A percentile compares a stretch with the other conserved stretches of the same genome.
Conservation (phyloP, 2,113 vertebrate genomes). For the Colistium nudipinnis region DNA sequence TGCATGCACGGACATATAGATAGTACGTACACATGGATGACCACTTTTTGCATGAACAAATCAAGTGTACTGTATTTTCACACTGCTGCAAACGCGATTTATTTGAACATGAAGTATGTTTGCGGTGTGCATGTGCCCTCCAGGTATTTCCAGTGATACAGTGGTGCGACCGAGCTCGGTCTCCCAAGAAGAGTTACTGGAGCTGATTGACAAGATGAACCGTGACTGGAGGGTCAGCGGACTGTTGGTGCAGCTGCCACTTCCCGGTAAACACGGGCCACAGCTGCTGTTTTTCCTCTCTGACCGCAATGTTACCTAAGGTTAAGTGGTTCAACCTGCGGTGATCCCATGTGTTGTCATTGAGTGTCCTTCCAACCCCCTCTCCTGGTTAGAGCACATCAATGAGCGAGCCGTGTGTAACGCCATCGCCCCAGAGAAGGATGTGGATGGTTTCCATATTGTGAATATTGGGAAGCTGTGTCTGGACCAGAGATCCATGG, state of each 20-base stretch:
- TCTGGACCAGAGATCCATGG: conserved; percentile 88
- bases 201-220: conserved; percentile 87
- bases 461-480: conserved; percentile 91
- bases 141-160: conserved; percentile 87
- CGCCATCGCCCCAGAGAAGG: conserved; percentile 89
- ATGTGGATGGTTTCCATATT: conserved; percentile 94
- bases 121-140: conserved; percentile 10
- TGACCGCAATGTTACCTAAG: not conserved
- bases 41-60: not conserved
- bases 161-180: conserved; percentile 86
- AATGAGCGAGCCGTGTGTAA: conserved; percentile 89
- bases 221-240: conserved; percentile 89
- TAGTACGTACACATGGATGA: conserved; percentile 3
- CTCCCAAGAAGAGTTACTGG: conserved; percentile 90
- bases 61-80: not conserved
- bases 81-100: not conserved
- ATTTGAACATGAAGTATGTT: conserved; percentile 3
- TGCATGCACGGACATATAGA: conserved; percentile 1
- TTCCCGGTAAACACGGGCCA: conserved; percentile 68
- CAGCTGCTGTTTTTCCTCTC: conserved; percentile 1
- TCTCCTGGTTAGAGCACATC: conserved; percentile 83
- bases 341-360: not conserved
- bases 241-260: conserved; percentile 91
- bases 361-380: not conserved
- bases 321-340: not conserved